phyloP scores from a whole-genome alignment of 1,140 invertebrate genomes.

The Aphis gossypii region DNA sequence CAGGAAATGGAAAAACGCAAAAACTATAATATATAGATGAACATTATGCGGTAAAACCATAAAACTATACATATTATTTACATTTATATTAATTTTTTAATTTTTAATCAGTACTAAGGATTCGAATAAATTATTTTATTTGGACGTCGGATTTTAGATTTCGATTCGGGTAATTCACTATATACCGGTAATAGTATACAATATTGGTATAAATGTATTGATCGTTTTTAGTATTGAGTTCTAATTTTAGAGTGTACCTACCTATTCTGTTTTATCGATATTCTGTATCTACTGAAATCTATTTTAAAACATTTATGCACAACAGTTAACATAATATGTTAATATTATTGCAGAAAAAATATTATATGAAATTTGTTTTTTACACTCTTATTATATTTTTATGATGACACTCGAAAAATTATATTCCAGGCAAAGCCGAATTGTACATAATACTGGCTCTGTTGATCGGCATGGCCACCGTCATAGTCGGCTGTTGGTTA shows the following conservation, averaged over 20 bases:
- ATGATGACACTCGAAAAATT: neutral
- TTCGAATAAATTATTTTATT: neutral
- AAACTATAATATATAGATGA: neutral
- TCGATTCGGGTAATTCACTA: neutral
- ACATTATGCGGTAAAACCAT: neutral
- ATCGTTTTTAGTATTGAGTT: neutral
- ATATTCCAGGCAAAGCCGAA: constrained; percentile 72
- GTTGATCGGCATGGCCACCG: constrained; percentile 74
- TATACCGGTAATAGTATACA: neutral
- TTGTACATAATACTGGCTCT: constrained; percentile 76
- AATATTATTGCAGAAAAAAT: too few relatives aligned
- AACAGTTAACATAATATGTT: neutral
- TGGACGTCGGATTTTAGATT: neutral
- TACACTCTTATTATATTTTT: neutral
- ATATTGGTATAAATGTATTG: neutral
- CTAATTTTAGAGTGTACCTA: neutral
- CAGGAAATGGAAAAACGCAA: neutral
- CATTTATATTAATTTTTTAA: neutral
- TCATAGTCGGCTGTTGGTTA: constrained; percentile 77
- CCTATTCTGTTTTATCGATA: too few relatives aligned
- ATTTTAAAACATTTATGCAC: neutral
- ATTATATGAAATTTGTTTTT: too few relatives aligned
- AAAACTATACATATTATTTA: neutral
- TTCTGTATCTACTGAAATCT: neutral
- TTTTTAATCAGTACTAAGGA: neutral